Evolutionary conservation across 2,113 vertebrate species (phyloP).

Genomic region (Aptenodytes patagonicus): DNA sequence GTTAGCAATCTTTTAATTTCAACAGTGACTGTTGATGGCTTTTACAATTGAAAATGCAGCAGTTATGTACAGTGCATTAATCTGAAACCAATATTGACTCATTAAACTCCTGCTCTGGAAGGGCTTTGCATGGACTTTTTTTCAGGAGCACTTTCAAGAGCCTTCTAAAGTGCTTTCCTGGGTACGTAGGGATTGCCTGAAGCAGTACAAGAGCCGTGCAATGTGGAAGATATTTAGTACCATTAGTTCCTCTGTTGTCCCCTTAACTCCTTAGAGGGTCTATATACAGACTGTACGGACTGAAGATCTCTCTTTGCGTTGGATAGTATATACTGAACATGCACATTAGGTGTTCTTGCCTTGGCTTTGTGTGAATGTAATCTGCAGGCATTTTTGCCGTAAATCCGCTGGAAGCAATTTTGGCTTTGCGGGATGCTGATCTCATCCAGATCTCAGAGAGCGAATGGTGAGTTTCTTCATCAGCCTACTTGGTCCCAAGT

Average conservation of each 20-base stretch:
- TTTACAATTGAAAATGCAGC: background rate
- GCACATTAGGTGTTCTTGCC: background rate
- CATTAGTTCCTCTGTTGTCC: background rate
- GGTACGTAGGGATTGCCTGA: background rate
- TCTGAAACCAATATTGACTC: background rate
- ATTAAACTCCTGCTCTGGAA: background rate
- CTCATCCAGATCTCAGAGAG: background rate
- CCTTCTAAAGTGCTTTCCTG: background rate
- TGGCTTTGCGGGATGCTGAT: background rate
- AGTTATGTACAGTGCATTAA: background rate
- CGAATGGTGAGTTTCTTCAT: background rate
- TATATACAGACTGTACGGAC: background rate
- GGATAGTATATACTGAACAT: background rate
- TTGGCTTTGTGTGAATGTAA: background rate
- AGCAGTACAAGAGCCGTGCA: fast-evolving
- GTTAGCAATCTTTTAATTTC: background rate
- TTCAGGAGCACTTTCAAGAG: background rate
- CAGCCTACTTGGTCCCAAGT: background rate
- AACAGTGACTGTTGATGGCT: background rate
- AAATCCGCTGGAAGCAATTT: background rate
- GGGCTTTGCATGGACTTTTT: background rate
- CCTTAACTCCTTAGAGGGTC: too few species aligned
- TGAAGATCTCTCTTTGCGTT: background rate
- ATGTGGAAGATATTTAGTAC: background rate
- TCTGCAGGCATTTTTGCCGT: background rate